Conservation (phyloP, 2,797 vertebrate species). For the Manis javanica region DNA sequence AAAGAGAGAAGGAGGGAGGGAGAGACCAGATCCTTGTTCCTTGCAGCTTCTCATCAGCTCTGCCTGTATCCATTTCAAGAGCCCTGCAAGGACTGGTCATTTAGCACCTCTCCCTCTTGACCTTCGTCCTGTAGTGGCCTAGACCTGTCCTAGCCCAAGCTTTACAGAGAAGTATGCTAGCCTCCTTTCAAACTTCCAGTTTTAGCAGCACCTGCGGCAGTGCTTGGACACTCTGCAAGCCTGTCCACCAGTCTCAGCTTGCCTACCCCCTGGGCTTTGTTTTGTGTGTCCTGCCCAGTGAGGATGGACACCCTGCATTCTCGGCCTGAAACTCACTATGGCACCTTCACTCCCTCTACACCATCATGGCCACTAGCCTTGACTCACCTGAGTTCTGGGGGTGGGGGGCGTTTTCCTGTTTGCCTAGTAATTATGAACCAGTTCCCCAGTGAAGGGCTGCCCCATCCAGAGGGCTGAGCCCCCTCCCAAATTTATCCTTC, state of each 20-base stretch:
- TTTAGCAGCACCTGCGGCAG: neutral
- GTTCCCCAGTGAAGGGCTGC: neutral
- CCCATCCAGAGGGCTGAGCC: neutral
- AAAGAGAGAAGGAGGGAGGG: no score
- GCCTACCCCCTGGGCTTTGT: neutral
- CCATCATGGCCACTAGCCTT: neutral
- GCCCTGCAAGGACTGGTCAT: fast-evolving
- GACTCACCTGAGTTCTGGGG: neutral
- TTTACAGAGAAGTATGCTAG: neutral
- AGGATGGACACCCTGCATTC: neutral
- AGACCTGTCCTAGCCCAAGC: neutral
- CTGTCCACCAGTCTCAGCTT: neutral
- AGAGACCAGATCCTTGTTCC: neutral
- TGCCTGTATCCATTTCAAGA: neutral
- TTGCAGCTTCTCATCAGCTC: neutral
- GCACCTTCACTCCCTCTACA: neutral
- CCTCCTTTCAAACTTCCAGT: neutral
- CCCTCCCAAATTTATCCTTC: neutral
- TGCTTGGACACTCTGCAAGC: no score
- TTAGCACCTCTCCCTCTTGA: neutral
- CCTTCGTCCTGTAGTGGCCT: neutral
- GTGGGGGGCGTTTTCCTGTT: neutral
- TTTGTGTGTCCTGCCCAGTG: no score
- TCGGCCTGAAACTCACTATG: neutral
- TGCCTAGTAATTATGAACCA: neutral